A percentile compares a stretch with the other conserved stretches of the same genome.
These are phyloP conservation scores for Manis crassicaudata DNA, from an alignment of 2,797 vertebrate species.

Conservation along the genomic window DNA sequence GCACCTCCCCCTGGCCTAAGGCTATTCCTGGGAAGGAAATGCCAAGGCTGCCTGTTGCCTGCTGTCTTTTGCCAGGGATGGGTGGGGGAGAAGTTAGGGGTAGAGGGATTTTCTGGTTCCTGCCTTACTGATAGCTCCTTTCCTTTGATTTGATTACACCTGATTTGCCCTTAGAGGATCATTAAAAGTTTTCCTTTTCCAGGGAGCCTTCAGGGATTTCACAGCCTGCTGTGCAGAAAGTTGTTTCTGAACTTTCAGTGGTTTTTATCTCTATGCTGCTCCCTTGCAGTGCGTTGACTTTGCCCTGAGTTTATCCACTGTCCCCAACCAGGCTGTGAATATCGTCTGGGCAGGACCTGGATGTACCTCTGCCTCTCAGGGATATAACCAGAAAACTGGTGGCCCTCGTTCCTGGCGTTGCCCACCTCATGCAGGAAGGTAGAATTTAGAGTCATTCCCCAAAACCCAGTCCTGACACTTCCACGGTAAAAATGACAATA, in stretches of 20 bases:
- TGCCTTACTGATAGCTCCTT: background rate
- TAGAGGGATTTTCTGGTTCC: background rate
- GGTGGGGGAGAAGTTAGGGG: background rate
- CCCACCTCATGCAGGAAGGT: background rate
- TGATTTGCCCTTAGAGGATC: background rate
- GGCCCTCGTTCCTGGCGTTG: background rate
- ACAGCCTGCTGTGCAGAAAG: background rate
- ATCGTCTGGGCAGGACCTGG: background rate
- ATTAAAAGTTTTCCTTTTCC: background rate
- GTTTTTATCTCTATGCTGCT: background rate
- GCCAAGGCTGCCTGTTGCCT: background rate
- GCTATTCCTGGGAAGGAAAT: conserved; percentile 11
- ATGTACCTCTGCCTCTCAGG: background rate
- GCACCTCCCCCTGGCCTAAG: background rate
- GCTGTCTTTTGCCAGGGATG: background rate
- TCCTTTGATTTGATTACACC: background rate
- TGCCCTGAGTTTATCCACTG: background rate
- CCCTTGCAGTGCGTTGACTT: background rate
- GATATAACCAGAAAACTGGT: background rate
- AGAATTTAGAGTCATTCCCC: background rate
- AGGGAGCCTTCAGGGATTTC: conserved; percentile 7
- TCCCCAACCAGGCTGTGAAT: background rate
- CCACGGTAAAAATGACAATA: background rate
- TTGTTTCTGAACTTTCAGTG: background rate
- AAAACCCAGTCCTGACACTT: background rate